Percentiles rank a stretch among this genome's conserved stretches.
phyloP scores from a whole-genome alignment of 2,888 invertebrate species.

The Eudemis profundana region DNA sequence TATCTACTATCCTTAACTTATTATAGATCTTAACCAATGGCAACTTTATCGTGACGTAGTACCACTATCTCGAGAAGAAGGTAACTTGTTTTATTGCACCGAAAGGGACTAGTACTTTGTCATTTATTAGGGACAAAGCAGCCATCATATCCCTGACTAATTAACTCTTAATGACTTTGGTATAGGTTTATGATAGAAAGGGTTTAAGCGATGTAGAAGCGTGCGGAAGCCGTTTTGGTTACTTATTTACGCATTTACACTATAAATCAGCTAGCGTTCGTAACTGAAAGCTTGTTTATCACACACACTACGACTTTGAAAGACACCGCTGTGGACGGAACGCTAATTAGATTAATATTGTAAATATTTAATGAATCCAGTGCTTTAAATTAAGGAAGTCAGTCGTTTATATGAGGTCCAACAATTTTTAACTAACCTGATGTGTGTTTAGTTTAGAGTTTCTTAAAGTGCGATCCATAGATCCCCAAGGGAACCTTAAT shows the following conservation, averaged over 20 bases:
- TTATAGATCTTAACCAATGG: too few species aligned
- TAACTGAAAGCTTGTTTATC: not conserved
- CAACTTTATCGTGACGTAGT: too few species aligned
- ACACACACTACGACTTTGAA: not conserved
- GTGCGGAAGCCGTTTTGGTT: constrained; percentile 63
- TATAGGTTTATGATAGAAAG: constrained; percentile 15
- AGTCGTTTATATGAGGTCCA: not conserved
- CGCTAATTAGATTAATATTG: not conserved
- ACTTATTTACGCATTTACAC: constrained; percentile 2
- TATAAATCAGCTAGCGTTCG: constrained; percentile 11
- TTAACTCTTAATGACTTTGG: not conserved
- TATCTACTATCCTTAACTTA: too few species aligned
- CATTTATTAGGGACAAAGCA: too few species aligned
- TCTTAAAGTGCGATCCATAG: too few species aligned
- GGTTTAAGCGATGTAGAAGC: constrained; percentile 64
- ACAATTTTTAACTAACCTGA: too few species aligned
- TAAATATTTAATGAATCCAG: not conserved
- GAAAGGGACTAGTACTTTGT: too few species aligned
- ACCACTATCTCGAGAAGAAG: too few species aligned
- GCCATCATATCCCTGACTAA: not conserved
- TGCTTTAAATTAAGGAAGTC: constrained; percentile 11
- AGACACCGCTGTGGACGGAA: not conserved
- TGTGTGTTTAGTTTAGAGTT: too few species aligned
- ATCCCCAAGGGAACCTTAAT: too few species aligned
- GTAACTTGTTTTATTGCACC: too few species aligned